These are phyloP conservation scores for Sycobia sp. DNA, from an alignment of 1,140 invertebrate species.

Conservation along the genomic window DNA sequence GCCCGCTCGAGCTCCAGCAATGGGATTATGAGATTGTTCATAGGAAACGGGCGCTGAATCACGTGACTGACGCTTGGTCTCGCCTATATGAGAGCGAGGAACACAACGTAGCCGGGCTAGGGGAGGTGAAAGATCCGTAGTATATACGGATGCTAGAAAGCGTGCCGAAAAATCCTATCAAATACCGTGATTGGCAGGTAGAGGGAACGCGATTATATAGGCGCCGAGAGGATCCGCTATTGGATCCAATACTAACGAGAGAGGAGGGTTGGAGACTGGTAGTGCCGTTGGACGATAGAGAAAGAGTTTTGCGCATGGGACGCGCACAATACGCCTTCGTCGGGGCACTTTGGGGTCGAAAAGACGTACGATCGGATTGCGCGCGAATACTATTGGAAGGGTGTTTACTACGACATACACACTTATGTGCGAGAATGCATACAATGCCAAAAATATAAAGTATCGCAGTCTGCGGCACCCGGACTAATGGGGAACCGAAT, in stretches of 20 bases:
- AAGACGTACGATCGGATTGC: conserved; percentile 15
- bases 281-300: neutral
- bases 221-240: too few relatives aligned
- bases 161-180: too few relatives aligned
- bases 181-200: too few relatives aligned
- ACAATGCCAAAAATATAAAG: neutral
- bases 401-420: neutral
- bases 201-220: too few relatives aligned
- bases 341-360: conserved; percentile 10
- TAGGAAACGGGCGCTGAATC: too few relatives aligned
- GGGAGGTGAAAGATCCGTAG: too few relatives aligned
- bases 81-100: too few relatives aligned
- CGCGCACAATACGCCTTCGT: neutral
- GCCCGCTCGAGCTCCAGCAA: too few relatives aligned
- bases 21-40: too few relatives aligned
- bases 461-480: neutral
- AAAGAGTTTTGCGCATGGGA: neutral
- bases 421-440: neutral
- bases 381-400: conserved; percentile 11
- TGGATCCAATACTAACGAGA: neutral
- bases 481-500: neutral
- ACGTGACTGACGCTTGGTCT: too few relatives aligned
- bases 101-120: too few relatives aligned
- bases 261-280: conserved; percentile 16
- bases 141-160: too few relatives aligned